A percentile compares a stretch with the other conserved stretches of the same genome.
These are phyloP conservation scores for Tachystola acroxantha DNA, from an alignment of 2,888 invertebrate species.

Conservation along the genomic window DNA sequence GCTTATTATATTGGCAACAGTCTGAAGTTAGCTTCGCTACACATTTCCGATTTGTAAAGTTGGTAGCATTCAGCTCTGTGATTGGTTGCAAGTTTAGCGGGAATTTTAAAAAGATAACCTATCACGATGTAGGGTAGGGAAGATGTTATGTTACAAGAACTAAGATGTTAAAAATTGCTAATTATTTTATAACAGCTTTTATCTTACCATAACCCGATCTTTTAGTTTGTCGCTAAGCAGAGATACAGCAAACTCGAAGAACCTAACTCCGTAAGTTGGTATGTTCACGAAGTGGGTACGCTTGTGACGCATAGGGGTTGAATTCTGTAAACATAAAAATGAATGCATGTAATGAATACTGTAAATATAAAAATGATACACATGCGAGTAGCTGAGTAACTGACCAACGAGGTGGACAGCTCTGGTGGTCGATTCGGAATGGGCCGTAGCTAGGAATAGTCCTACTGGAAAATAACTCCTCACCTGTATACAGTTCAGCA, in stretches of 20 bases:
- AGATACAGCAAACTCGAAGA: slow-evolving; percentile 90
- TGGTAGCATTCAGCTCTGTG: neutral
- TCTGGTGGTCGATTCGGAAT: no score
- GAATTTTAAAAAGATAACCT: slow-evolving; percentile 2
- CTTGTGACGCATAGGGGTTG: slow-evolving; percentile 94
- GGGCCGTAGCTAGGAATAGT: no score
- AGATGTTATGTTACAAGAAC: no score
- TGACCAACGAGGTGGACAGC: no score
- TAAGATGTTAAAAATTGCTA: no score
- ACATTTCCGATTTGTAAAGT: neutral
- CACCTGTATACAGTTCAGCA: slow-evolving; percentile 88
- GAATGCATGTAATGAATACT: neutral
- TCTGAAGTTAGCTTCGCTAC: slow-evolving; percentile 12
- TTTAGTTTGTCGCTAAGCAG: slow-evolving; percentile 91
- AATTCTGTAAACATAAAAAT: slow-evolving; percentile 78
- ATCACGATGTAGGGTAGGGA: no score
- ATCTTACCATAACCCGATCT: slow-evolving; percentile 86
- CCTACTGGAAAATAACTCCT: no score
- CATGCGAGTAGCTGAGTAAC: no score
- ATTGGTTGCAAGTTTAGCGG: neutral
- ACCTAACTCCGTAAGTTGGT: slow-evolving; percentile 87
- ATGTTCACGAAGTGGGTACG: slow-evolving; percentile 92
- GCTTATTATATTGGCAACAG: slow-evolving; percentile 2
- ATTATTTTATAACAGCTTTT: no score
- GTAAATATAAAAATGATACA: no score